Conservation (phyloP, 2,888 invertebrate genomes). For the Galeruca laticollis region DNA sequence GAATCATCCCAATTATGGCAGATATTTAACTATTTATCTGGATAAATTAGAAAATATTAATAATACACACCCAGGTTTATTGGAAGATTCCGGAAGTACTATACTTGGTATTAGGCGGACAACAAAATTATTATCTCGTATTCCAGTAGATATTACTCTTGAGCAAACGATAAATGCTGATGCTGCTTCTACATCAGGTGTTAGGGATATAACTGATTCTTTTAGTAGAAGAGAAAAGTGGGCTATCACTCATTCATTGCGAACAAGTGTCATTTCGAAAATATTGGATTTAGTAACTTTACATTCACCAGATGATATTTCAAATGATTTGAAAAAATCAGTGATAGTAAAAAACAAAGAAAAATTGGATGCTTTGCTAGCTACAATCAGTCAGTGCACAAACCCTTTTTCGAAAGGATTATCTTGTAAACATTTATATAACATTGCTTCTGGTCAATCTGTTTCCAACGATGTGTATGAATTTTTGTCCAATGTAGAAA, state of each 20-base stretch:
- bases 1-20: no score
- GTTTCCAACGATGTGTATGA: constrained; percentile 46
- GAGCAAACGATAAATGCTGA: constrained; percentile 47
- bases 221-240: constrained; percentile 50
- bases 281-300: constrained; percentile 36
- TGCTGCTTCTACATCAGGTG: constrained; percentile 46
- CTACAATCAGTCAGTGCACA: constrained; percentile 47
- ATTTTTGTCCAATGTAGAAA: constrained; percentile 51
- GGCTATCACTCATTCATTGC: constrained; percentile 45
- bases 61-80: background rate
- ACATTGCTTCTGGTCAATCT: constrained; percentile 50
- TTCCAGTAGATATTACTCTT: constrained; percentile 47
- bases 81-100: background rate
- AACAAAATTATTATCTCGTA: constrained; percentile 35
- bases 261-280: constrained; percentile 44
- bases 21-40: no score
- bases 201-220: constrained; percentile 48
- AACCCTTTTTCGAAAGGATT: constrained; percentile 49
- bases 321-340: constrained; percentile 45
- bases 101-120: background rate
- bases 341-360: constrained; percentile 43
- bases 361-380: constrained; percentile 40
- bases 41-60: no score
- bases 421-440: constrained; percentile 48
- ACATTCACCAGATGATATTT: constrained; percentile 46